These are phyloP conservation scores for Melanerpes aurifrons DNA, from an alignment of 2,113 vertebrate species.

Conservation along the genomic window DNA sequence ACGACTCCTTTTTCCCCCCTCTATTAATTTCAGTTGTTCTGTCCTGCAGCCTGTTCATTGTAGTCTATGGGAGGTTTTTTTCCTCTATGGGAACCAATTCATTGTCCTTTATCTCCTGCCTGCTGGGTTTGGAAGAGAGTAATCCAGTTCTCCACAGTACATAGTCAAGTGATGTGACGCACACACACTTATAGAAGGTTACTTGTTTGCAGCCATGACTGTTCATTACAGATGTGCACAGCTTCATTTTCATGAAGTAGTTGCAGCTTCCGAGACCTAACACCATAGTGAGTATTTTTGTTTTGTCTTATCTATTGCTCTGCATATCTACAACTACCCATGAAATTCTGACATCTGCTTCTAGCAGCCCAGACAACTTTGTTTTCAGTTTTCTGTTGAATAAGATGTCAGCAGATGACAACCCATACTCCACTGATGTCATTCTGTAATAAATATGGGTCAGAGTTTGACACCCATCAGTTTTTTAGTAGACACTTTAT, in stretches of 20 bases:
- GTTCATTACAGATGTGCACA: background rate
- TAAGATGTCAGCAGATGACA: conserved; percentile 28
- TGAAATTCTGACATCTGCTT: background rate
- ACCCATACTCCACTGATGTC: background rate
- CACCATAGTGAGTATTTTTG: background rate
- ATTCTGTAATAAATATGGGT: conserved; percentile 24
- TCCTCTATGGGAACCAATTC: background rate
- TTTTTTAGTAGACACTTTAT: conserved; percentile 16
- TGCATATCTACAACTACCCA: background rate
- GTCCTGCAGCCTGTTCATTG: background rate
- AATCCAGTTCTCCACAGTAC: background rate
- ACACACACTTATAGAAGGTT: background rate
- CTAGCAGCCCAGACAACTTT: background rate
- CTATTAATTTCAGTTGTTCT: background rate
- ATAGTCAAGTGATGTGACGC: background rate
- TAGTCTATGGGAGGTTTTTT: background rate
- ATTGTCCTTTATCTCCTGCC: background rate
- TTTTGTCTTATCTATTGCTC: background rate
- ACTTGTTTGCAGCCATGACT: background rate
- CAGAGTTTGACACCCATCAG: background rate
- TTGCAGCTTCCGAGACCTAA: background rate
- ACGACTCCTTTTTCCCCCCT: background rate
- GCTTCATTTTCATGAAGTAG: background rate
- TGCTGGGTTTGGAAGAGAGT: background rate
- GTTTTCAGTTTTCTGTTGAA: background rate